Conservation (phyloP, 1,140 invertebrate species). For the Ceratitis capitata region DNA sequence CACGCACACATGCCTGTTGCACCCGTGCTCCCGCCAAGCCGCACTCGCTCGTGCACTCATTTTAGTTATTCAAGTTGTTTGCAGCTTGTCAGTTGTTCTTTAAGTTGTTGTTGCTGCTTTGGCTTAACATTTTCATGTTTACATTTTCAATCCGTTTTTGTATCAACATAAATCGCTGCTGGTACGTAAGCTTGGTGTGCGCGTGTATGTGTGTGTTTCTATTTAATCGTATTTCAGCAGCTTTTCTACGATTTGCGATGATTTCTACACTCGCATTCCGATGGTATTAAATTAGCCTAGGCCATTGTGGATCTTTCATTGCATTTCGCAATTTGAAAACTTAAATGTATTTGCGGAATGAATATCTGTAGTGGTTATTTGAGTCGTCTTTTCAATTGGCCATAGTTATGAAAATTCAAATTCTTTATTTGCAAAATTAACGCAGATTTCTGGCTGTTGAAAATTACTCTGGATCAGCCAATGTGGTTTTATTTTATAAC, state of each 20-base stretch:
- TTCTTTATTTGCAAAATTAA: background rate
- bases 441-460: too few species aligned
- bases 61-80: conserved; percentile 12
- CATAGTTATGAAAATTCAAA: background rate
- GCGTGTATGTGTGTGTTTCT: background rate
- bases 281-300: background rate
- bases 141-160: conserved; percentile 29
- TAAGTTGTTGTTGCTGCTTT: background rate
- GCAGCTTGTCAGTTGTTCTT: background rate
- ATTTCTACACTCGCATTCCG: background rate
- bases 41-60: background rate
- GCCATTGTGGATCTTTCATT: background rate
- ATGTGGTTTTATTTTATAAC: too few species aligned
- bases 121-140: conserved; percentile 24
- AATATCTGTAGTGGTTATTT: background rate
- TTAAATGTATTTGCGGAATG: background rate
- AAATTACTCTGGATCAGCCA: too few species aligned
- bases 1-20: background rate
- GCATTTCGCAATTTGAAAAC: background rate
- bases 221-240: conserved; percentile 27
- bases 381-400: background rate
- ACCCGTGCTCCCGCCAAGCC: background rate
- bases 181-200: background rate
- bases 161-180: conserved; percentile 1
- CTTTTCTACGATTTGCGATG: conserved; percentile 18